phyloP scores from a whole-genome alignment of 1,140 invertebrate genomes.

The Drosophila lacertosa region DNA sequence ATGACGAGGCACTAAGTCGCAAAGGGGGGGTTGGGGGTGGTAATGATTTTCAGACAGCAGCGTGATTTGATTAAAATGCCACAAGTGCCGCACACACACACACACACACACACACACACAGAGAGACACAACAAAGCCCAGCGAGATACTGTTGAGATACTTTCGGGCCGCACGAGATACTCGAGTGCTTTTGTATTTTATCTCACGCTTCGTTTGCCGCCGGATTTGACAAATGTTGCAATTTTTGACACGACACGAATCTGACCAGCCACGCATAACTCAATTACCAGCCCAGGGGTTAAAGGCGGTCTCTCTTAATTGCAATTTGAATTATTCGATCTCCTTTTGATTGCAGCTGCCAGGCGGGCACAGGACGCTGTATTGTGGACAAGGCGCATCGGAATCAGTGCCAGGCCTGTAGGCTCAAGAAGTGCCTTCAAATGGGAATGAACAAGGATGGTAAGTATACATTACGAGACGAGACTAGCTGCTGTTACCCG shows the following conservation, averaged over 20 bases:
- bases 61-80: slow-evolving; percentile 78
- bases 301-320: not conserved
- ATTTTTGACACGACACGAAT: slow-evolving; percentile 75
- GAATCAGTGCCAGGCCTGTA: slow-evolving; percentile 99
- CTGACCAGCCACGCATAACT: slow-evolving; percentile 57
- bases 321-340: slow-evolving; percentile 38
- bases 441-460: slow-evolving; percentile 99
- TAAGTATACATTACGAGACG: no score
- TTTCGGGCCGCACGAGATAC: slow-evolving; percentile 25
- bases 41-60: slow-evolving; percentile 37
- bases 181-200: slow-evolving; percentile 48
- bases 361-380: slow-evolving; percentile 97
- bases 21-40: slow-evolving; percentile 3
- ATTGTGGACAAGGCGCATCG: slow-evolving; percentile 99
- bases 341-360: slow-evolving; percentile 90
- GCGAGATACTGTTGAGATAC: slow-evolving; percentile 41
- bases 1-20: slow-evolving; percentile 34
- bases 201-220: slow-evolving; percentile 51
- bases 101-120: slow-evolving; percentile 2
- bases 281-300: slow-evolving; percentile 49
- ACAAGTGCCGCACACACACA: slow-evolving; percentile 40
- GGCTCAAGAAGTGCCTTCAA: slow-evolving; percentile 98
- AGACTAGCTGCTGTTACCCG: slow-evolving; percentile 6
- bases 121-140: slow-evolving; percentile 46
- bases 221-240: slow-evolving; percentile 79